Conservation (phyloP, 2,113 vertebrate species). For the Ammospiza caudacuta region DNA sequence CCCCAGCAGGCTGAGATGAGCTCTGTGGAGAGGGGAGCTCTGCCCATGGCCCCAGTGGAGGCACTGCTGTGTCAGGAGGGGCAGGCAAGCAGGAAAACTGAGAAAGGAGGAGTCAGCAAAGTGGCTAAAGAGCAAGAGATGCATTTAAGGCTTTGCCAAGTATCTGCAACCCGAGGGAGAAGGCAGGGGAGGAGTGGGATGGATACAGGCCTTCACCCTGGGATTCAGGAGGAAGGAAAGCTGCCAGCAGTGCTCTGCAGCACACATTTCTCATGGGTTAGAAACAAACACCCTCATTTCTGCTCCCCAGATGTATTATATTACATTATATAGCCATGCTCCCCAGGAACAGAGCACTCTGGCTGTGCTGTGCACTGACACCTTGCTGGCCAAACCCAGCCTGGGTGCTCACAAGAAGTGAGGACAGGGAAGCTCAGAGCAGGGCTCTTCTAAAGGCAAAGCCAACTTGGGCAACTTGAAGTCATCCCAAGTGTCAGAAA, state of each 20-base stretch:
- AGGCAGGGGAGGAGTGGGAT: not conserved
- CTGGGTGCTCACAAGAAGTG: rapidly evolving
- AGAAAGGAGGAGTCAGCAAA: not conserved
- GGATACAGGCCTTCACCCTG: not conserved
- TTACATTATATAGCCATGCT: not conserved
- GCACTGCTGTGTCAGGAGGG: not conserved
- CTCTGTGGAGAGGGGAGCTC: not conserved
- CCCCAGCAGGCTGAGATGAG: not conserved
- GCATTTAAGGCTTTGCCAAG: not conserved
- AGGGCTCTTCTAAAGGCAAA: not conserved
- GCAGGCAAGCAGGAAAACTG: not conserved
- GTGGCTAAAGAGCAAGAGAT: not conserved
- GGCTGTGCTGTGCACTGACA: not conserved
- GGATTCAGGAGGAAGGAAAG: not conserved
- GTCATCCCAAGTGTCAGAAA: not conserved
- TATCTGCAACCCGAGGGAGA: not conserved
- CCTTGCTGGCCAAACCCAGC: not conserved
- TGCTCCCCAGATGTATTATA: rapidly evolving
- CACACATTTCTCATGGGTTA: not conserved
- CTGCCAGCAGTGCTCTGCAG: not conserved
- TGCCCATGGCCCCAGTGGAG: not conserved
- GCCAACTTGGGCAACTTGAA: not conserved
- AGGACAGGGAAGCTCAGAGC: not conserved
- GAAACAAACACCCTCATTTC: not conserved
- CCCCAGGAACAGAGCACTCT: not conserved